Conservation (phyloP, 2,888 invertebrate genomes). For the Eilema sororculum region DNA sequence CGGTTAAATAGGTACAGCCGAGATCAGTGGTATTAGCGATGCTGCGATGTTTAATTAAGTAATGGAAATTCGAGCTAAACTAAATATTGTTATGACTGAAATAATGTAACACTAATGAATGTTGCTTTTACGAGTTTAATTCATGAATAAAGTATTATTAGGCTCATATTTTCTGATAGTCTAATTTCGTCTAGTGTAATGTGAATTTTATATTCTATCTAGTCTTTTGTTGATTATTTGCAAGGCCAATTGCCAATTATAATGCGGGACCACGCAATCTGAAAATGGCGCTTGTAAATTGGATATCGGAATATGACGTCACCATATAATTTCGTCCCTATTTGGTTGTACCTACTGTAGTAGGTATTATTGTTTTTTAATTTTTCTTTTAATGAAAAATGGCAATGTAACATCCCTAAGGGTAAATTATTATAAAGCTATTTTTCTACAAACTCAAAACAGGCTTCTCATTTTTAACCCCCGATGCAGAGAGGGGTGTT, state of each 20-base stretch:
- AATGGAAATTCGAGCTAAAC: slow-evolving; percentile 22
- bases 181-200: not conserved
- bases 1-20: slow-evolving; percentile 41
- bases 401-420: no score
- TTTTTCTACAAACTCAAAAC: no score
- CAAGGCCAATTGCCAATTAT: not conserved
- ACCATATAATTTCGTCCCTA: not conserved
- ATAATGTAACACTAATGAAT: slow-evolving; percentile 12
- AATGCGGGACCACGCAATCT: not conserved
- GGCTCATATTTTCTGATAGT: not conserved
- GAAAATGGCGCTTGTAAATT: not conserved
- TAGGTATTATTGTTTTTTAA: no score
- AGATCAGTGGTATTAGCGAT: slow-evolving; percentile 22
- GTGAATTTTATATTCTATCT: not conserved
- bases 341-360: no score
- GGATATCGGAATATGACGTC: not conserved
- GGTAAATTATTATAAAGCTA: no score
- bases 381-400: no score
- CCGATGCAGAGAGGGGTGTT: no score
- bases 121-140: slow-evolving; percentile 3
- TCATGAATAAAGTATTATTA: slow-evolving; percentile 3
- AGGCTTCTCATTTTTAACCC: no score
- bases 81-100: slow-evolving; percentile 12
- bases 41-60: slow-evolving; percentile 30
- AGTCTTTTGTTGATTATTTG: not conserved